Conservation (phyloP, 2,797 vertebrate species). For the Allobates femoralis region DNA sequence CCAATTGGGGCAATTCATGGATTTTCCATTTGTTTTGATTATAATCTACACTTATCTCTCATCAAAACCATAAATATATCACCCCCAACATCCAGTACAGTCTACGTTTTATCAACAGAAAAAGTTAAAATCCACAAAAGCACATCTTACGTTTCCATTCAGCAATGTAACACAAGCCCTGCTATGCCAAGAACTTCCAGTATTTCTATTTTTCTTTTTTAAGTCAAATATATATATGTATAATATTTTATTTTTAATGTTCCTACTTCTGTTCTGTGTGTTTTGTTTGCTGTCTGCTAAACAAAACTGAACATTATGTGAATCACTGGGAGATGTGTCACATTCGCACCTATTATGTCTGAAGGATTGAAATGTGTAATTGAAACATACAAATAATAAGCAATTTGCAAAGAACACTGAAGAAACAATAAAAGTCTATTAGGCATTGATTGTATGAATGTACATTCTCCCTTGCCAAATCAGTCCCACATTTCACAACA, state of each 20-base stretch:
- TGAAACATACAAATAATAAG: conserved; percentile 48
- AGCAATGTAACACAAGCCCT: background rate
- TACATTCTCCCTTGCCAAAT: conserved; percentile 64
- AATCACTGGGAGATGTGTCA: conserved; percentile 1
- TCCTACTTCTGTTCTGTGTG: background rate
- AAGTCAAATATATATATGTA: background rate
- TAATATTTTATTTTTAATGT: background rate
- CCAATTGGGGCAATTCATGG: too few species aligned
- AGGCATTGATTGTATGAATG: conserved; percentile 63
- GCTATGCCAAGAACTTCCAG: background rate
- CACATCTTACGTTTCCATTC: background rate
- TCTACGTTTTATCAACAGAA: background rate
- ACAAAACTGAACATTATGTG: background rate
- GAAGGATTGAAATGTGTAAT: conserved; percentile 23
- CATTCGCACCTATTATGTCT: conserved; percentile 35
- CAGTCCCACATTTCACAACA: conserved; percentile 70
- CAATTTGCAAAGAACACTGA: conserved; percentile 30
- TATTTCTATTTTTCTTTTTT: background rate
- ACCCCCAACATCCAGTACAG: background rate
- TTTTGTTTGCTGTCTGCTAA: background rate
- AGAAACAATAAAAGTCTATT: conserved; percentile 49
- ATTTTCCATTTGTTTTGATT: too few species aligned
- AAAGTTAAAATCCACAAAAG: background rate
- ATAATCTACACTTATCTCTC: too few species aligned
- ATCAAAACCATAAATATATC: too few species aligned